Conservation (phyloP, 53 echinoderm and acorn worm genomes). For the Holothuria leucospilota region DNA sequence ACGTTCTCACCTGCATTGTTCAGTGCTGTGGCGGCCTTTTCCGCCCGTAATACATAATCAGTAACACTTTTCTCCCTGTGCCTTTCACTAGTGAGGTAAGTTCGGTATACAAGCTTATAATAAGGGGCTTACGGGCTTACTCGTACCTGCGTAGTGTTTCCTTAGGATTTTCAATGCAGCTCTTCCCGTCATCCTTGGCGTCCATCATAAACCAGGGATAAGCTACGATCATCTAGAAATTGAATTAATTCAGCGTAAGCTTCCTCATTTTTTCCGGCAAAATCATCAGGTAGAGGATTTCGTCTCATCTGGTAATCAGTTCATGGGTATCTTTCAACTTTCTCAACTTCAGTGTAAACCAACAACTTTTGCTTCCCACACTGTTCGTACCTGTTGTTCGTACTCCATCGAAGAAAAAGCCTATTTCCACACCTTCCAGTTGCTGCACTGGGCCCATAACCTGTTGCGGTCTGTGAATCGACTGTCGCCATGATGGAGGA, state of each 20-base stretch:
- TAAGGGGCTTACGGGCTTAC: constrained; percentile 31
- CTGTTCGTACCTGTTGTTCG: constrained; percentile 40
- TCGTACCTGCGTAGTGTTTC: constrained; percentile 47
- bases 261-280: constrained; percentile 51
- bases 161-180: constrained; percentile 48
- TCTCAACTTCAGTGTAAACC: constrained; percentile 27
- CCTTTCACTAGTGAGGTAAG: too few species aligned
- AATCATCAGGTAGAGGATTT: constrained; percentile 42
- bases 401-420: constrained; percentile 52
- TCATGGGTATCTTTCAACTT: too few species aligned
- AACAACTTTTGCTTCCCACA: constrained; percentile 60
- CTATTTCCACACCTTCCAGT: constrained; percentile 23
- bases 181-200: constrained; percentile 42
- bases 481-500: too few species aligned
- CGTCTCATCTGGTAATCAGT: neutral
- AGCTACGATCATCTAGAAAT: constrained; percentile 49
- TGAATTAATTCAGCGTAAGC: constrained; percentile 54
- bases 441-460: constrained; percentile 66
- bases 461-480: neutral
- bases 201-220: constrained; percentile 53
- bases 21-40: constrained; percentile 47
- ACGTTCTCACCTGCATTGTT: constrained; percentile 50
- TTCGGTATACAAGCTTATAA: too few species aligned
- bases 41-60: too few species aligned
- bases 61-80: too few species aligned